Evolutionary conservation across 2,888 invertebrate genomes (phyloP).

Genomic region (Plebejus argus): DNA sequence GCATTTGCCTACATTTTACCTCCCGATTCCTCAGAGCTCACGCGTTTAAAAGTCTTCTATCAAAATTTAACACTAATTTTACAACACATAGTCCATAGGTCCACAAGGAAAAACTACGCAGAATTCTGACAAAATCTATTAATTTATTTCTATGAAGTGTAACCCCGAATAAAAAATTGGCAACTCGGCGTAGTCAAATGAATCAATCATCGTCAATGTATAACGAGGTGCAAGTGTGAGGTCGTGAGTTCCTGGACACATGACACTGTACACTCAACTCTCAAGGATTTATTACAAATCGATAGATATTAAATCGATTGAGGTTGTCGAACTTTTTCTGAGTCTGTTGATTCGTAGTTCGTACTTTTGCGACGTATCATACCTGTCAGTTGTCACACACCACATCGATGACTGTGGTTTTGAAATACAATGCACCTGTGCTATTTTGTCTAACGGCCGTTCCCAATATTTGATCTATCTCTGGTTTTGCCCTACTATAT

Average conservation of each 20-base stretch:
- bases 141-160: constrained; percentile 7
- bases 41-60: too few relatives aligned
- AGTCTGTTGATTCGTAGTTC: neutral
- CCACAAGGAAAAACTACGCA: neutral
- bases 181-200: neutral
- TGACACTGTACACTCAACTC: constrained; percentile 56
- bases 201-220: constrained; percentile 21
- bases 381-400: too few relatives aligned
- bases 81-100: neutral
- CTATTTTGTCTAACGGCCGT: too few relatives aligned
- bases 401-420: too few relatives aligned
- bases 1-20: too few relatives aligned
- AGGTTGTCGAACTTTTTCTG: constrained; percentile 22
- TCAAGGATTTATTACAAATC: constrained; percentile 49
- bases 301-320: neutral
- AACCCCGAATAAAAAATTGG: constrained; percentile 4
- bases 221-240: constrained; percentile 29
- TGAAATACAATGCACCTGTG: too few relatives aligned
- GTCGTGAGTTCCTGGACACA: constrained; percentile 50
- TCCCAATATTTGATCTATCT: too few relatives aligned
- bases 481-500: too few relatives aligned
- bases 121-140: neutral
- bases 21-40: too few relatives aligned
- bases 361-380: neutral
- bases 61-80: neutral